phyloP scores from a whole-genome alignment of 2,888 invertebrate genomes.

The Callyntrura guangdongensis region DNA sequence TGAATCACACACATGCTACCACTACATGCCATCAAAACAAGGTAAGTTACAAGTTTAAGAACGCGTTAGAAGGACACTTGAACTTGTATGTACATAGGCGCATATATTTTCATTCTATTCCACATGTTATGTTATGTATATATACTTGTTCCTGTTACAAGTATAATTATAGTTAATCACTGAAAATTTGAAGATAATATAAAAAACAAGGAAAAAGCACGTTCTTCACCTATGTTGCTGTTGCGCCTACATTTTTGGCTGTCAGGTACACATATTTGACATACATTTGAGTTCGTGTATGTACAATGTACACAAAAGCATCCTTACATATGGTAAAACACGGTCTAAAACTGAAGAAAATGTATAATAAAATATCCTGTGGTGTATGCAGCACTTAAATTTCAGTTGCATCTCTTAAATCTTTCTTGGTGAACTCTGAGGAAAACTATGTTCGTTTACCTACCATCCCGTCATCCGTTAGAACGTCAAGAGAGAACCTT shows the following conservation, averaged over 20 bases:
- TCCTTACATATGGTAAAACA: not conserved
- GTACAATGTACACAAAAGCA: not conserved
- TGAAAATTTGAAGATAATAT: constrained; percentile 1
- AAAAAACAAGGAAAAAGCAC: not conserved
- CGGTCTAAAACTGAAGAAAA: too few relatives aligned
- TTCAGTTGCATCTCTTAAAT: constrained; percentile 38
- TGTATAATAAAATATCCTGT: not conserved
- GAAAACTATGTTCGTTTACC: constrained; percentile 35
- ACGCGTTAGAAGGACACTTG: not conserved
- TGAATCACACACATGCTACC: constrained; percentile 52
- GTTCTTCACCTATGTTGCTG: not conserved
- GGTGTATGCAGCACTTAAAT: constrained; percentile 22
- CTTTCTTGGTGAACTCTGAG: constrained; percentile 26
- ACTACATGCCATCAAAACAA: constrained; percentile 17
- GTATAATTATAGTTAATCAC: constrained; percentile 21
- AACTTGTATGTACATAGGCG: not conserved
- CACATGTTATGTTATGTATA: not conserved
- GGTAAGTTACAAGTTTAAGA: constrained; percentile 60
- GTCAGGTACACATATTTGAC: not conserved
- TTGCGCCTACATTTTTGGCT: not conserved
- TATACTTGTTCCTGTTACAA: not conserved
- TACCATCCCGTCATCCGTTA: constrained; percentile 20
- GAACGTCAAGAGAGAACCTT: constrained; percentile 44
- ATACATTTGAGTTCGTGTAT: not conserved
- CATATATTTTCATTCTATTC: not conserved